These are phyloP conservation scores for Micromys minutus DNA, from an alignment of 2,113 vertebrate genomes.

Conservation along the genomic window DNA sequence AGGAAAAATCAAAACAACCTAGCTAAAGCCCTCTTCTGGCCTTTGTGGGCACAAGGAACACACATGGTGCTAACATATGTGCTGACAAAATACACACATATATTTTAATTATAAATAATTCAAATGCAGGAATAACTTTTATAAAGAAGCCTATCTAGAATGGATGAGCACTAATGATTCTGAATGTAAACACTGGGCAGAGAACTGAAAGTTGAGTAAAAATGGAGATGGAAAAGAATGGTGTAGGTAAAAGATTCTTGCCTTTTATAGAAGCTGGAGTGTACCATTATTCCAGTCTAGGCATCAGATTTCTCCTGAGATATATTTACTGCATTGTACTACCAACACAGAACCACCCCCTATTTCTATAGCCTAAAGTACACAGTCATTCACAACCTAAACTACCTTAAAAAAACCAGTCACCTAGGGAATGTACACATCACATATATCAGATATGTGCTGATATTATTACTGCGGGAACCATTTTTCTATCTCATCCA, in stretches of 20 bases:
- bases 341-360: accelerated
- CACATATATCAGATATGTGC: not conserved
- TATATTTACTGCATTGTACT: not conserved
- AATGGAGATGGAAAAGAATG: not conserved
- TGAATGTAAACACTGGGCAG: not conserved
- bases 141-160: not conserved
- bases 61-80: no score
- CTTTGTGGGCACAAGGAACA: no score
- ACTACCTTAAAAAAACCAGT: not conserved
- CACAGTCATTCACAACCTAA: not conserved
- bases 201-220: not conserved
- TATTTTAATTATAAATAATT: no score
- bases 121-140: not conserved
- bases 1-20: slow-evolving; percentile 3
- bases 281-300: accelerated
- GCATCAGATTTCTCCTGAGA: not conserved
- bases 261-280: accelerated
- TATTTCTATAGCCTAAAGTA: not conserved
- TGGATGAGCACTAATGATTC: not conserved
- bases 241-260: no score
- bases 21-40: not conserved
- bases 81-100: no score
- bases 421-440: not conserved
- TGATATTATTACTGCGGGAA: not conserved
- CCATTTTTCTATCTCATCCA: not conserved